Conservation (phyloP, 2,888 invertebrate species). For the Dermolepida albohirtum region DNA sequence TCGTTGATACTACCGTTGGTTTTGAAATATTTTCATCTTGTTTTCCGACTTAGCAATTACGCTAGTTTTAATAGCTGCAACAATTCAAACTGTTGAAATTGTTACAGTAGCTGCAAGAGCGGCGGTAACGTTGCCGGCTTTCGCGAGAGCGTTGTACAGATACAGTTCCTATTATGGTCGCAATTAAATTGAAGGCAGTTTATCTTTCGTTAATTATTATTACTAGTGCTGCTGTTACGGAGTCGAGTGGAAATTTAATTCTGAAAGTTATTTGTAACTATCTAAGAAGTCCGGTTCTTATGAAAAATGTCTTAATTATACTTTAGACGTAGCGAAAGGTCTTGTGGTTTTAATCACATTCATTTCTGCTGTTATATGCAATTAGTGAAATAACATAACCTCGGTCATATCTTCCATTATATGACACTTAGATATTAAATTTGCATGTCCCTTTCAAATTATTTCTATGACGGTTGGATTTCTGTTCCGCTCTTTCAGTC, state of each 20-base stretch:
- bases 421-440: no score
- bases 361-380: no score
- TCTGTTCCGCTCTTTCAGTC: no score
- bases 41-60: constrained; percentile 6
- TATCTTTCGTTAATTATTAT: constrained; percentile 53
- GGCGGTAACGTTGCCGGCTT: no score
- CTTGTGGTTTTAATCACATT: no score
- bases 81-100: constrained; percentile 4
- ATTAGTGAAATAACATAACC: no score
- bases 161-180: constrained; percentile 49
- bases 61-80: constrained; percentile 3
- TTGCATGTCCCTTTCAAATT: no score
- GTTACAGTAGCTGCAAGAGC: no score
- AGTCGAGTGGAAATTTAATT: constrained; percentile 51
- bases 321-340: background rate
- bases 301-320: constrained; percentile 39
- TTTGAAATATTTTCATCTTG: no score
- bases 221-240: constrained; percentile 37
- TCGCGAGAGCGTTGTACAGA: background rate
- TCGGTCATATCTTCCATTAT: no score
- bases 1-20: no score
- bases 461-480: no score
- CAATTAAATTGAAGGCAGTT: constrained; percentile 53
- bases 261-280: constrained; percentile 21
- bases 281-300: constrained; percentile 8